These are phyloP conservation scores for Paratrypauchen microcephalus DNA, from an alignment of 2,797 vertebrate genomes.

Conservation along the genomic window DNA sequence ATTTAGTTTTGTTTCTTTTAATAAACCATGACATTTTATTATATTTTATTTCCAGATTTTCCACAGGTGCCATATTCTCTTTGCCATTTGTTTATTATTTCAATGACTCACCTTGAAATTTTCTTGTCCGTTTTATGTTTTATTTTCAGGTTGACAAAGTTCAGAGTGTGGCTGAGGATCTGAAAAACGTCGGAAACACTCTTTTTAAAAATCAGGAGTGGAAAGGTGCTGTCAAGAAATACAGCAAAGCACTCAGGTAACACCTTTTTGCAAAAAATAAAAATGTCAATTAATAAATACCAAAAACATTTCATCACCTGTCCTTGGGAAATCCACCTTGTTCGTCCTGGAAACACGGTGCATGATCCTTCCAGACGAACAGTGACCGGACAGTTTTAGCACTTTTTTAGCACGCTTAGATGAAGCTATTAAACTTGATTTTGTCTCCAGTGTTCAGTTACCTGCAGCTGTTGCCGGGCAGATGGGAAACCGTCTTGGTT, in stretches of 20 bases:
- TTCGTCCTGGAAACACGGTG: neutral
- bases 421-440: neutral
- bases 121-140: neutral
- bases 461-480: too few species aligned
- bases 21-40: too few species aligned
- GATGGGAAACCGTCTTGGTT: too few species aligned
- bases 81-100: too few species aligned
- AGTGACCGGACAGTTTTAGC: too few species aligned
- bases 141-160: slow-evolving; percentile 85
- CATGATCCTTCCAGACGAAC: too few species aligned
- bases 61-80: too few species aligned
- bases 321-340: neutral
- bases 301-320: neutral
- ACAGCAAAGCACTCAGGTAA: slow-evolving; percentile 93
- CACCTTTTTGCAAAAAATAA: too few species aligned
- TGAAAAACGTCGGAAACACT: slow-evolving; percentile 93
- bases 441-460: too few species aligned
- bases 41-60: too few species aligned
- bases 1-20: too few species aligned
- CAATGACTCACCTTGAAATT: neutral
- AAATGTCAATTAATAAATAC: neutral
- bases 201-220: slow-evolving; percentile 94
- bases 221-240: slow-evolving; percentile 89
- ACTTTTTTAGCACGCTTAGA: neutral
- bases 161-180: slow-evolving; percentile 86